Base-by-base conservation (phyloP, 2,888 invertebrate genomes). In the Conops quadrifasciatus region DNA sequence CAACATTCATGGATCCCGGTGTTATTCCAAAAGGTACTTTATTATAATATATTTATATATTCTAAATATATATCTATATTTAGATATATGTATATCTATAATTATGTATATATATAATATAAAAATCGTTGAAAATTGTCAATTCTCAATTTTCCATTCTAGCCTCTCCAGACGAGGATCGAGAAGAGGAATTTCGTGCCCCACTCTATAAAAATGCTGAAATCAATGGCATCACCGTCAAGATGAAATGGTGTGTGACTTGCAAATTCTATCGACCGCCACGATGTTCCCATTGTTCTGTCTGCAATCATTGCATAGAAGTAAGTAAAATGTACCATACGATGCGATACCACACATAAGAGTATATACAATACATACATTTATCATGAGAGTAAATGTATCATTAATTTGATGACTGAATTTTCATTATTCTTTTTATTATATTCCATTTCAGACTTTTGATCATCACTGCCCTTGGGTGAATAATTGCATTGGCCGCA, bases 191-290 rank as follows among this genome's bases (percentile, higher is more conserved):
- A 87, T 95, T 97, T 84, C 91, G 97, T 80, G 96, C 98, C 74
- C 96, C 96, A 13, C 88, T 99, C 74, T 98, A 98, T 87, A 96
- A 96, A 87, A 97, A 93, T 87, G 96, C 98, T 76, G 98, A 98
- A 87, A 97, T 99, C 79, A 96, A 97, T 88, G 98, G 98, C 74
- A 97, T 98, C 78, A 97, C 97, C 16, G 97, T 99, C 74, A 93
- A 98, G 75, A 98, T 99, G 98, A 99, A 99, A 88, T 99, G 98
- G 98, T 98, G 99, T 88, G 95, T 97, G 78, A 99, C 99, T 2
- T 99, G 99, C 89, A 97, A 98, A 89, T 99, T 99, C 89, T 99
- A 99, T 88, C 90, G 99, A 82, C 99, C 99, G 84, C 99, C 99
- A 75, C 90, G 99, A 83, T 98, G 98, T 87, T 97, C 97, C 73